phyloP scores from a whole-genome alignment of 2,113 vertebrate genomes.

The Aythya baeri region DNA sequence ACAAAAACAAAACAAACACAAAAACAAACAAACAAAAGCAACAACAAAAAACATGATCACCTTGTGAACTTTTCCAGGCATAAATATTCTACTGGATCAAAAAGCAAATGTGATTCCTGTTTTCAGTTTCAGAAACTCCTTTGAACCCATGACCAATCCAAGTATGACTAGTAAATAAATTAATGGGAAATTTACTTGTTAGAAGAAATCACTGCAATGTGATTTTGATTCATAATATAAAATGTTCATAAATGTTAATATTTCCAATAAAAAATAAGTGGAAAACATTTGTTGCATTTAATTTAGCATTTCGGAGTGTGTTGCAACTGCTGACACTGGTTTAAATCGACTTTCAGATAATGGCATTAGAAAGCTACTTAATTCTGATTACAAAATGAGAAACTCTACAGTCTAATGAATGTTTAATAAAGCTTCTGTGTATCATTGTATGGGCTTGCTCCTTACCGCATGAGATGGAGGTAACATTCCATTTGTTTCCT shows the following conservation, averaged over 20 bases:
- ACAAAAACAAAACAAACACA: no score
- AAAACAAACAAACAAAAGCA: neutral
- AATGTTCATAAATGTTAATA: constrained; percentile 17
- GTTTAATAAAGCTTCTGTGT: constrained; percentile 70
- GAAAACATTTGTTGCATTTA: constrained; percentile 40
- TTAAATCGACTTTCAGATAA: constrained; percentile 56
- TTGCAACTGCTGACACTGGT: constrained; percentile 42
- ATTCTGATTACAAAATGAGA: constrained; percentile 63
- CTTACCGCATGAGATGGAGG: constrained; percentile 38
- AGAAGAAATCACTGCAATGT: neutral
- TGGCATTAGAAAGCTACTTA: constrained; percentile 68
- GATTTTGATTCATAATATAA: neutral
- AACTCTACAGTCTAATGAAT: constrained; percentile 67
- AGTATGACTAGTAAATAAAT: neutral
- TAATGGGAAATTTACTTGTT: neutral
- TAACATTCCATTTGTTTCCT: constrained; percentile 49
- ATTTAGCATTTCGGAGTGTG: constrained; percentile 24
- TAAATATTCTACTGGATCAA: neutral
- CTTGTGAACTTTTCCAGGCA: neutral
- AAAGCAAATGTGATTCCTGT: constrained; percentile 1
- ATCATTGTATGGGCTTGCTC: constrained; percentile 8
- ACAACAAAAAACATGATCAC: neutral
- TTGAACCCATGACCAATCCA: neutral
- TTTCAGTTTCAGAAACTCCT: constrained; percentile 11
- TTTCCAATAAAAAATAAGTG: constrained; percentile 49